These are phyloP conservation scores for Caenorhabditis sulstoni DNA, from an alignment of 2,888 invertebrate species.

Conservation along the genomic window DNA sequence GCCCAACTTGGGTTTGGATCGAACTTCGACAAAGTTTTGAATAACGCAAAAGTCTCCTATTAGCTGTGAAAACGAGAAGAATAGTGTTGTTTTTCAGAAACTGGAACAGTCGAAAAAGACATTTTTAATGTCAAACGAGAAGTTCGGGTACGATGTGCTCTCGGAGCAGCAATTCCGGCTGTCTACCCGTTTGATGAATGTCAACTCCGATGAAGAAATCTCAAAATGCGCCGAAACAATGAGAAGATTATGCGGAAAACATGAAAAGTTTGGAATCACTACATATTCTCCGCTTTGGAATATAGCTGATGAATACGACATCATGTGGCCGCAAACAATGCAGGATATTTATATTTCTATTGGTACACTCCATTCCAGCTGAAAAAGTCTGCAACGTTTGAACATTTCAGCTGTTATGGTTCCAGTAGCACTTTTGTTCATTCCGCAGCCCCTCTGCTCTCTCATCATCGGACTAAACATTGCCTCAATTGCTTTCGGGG, in stretches of 20 bases:
- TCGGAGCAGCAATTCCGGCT: slow-evolving; percentile 67
- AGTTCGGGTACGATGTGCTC: slow-evolving; percentile 72
- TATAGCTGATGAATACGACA: slow-evolving; percentile 76
- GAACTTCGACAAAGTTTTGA: slow-evolving; percentile 56
- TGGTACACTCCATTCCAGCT: no score
- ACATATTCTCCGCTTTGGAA: slow-evolving; percentile 76
- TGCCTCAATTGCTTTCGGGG: slow-evolving; percentile 76
- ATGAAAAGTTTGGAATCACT: slow-evolving; percentile 57
- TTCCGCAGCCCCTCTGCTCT: slow-evolving; percentile 76
- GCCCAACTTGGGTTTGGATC: slow-evolving; percentile 69
- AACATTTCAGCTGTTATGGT: slow-evolving; percentile 72
- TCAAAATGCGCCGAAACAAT: slow-evolving; percentile 68
- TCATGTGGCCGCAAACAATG: slow-evolving; percentile 77
- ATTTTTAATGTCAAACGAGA: slow-evolving; percentile 71
- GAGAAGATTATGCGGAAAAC: slow-evolving; percentile 58
- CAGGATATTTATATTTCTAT: slow-evolving; percentile 77
- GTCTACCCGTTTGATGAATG: slow-evolving; percentile 65
- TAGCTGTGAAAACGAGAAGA: neutral
- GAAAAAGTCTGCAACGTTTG: neutral
- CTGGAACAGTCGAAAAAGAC: slow-evolving; percentile 66
- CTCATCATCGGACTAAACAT: slow-evolving; percentile 66
- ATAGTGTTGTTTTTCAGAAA: slow-evolving; percentile 48
- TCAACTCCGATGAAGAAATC: slow-evolving; percentile 67
- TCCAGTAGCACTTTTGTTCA: slow-evolving; percentile 73
- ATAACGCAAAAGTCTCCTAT: slow-evolving; percentile 66